Evolutionary conservation across 2,888 invertebrate species (phyloP).

Genomic region (Neoaliturus tenellus): DNA sequence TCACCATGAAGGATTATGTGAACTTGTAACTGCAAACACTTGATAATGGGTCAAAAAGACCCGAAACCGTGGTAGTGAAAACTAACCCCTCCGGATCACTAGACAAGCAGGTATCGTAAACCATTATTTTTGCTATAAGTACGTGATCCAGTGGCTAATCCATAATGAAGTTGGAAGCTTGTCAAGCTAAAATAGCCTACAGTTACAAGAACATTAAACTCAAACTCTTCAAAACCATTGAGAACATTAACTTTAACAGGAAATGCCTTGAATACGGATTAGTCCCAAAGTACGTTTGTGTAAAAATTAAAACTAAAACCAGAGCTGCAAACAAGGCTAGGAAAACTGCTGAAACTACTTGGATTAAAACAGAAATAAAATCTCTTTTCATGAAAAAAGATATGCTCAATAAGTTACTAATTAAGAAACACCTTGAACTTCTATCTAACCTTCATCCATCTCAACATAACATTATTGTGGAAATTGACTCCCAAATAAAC

Average conservation of each 20-base stretch:
- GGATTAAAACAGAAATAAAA: constrained; percentile 11
- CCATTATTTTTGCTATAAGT: too few relatives aligned
- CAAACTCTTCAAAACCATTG: background rate
- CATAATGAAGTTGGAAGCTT: too few relatives aligned
- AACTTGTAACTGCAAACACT: too few relatives aligned
- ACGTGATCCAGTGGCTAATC: too few relatives aligned
- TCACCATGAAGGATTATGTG: too few relatives aligned
- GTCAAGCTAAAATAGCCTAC: background rate
- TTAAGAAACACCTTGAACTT: background rate
- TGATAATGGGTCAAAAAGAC: too few relatives aligned
- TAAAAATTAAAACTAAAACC: background rate
- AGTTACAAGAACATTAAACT: constrained; percentile 3
- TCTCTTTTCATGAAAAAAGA: background rate
- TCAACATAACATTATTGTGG: background rate
- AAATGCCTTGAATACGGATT: constrained; percentile 1
- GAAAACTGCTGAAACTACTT: background rate
- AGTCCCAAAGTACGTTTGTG: background rate
- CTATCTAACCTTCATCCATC: background rate
- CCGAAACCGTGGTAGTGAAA: too few relatives aligned
- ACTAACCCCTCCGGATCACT: too few relatives aligned
- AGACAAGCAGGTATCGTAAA: too few relatives aligned
- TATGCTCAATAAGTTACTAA: constrained; percentile 1
- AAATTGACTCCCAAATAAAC: too few relatives aligned
- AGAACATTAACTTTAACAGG: constrained; percentile 22
- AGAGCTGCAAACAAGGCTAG: background rate